Percentiles rank a stretch among this genome's conserved stretches.
Conservation (phyloP, 2,113 vertebrate genomes). For the Calidris pugnax region DNA sequence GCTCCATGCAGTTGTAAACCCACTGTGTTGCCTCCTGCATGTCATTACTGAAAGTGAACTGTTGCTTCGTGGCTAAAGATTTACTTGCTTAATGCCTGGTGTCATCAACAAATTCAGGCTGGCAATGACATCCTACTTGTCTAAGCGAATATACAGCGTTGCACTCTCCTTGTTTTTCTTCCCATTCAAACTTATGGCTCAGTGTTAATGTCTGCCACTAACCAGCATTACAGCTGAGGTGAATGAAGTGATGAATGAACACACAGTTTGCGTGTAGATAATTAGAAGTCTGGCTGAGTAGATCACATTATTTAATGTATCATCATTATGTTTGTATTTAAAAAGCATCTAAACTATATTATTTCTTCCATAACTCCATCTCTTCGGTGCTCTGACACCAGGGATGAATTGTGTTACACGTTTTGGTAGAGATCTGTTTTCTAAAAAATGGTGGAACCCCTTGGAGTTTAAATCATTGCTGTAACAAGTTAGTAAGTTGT, state of each 20-base stretch:
- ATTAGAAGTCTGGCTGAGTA: not conserved
- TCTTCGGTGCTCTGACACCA: not conserved
- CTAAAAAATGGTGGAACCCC: not conserved
- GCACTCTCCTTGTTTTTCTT: not conserved
- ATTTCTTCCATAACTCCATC: not conserved
- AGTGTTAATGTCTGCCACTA: not conserved
- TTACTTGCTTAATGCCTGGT: constrained; percentile 19
- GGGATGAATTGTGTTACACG: not conserved
- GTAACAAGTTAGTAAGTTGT: not conserved
- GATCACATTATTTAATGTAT: not conserved
- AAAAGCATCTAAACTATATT: not conserved
- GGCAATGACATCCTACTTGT: constrained; percentile 21
- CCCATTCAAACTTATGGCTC: not conserved
- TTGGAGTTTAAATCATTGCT: not conserved
- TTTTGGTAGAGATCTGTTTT: not conserved
- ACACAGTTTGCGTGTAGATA: not conserved
- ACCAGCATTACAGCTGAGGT: not conserved
- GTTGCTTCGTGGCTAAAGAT: not conserved
- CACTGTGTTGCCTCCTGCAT: not conserved
- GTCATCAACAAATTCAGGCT: constrained; percentile 40
- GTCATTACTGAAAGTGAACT: not conserved
- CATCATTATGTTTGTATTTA: not conserved
- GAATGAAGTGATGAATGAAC: not conserved
- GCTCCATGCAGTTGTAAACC: not conserved
- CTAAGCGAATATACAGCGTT: not conserved